Evolutionary conservation across 2,113 vertebrate species (phyloP).

Genomic region (Onychostoma macrolepis): DNA sequence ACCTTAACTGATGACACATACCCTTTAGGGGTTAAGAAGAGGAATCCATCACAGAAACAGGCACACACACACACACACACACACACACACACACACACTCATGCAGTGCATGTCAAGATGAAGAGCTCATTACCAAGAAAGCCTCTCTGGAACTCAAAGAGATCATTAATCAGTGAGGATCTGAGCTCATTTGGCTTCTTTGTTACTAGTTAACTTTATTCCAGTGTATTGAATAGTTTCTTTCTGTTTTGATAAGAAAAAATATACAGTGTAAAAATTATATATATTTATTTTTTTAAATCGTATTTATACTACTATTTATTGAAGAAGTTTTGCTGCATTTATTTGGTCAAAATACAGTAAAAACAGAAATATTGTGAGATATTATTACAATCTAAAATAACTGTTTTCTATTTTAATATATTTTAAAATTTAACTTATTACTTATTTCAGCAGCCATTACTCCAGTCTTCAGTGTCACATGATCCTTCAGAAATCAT

Average conservation of each 20-base stretch:
- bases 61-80: not conserved
- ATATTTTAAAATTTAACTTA: not conserved
- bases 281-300: not conserved
- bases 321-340: not conserved
- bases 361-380: not conserved
- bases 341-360: not conserved
- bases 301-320: not conserved
- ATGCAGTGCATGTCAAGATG: not conserved
- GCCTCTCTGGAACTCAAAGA: conserved; percentile 32
- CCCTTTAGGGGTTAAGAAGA: conserved; percentile 40
- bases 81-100: conserved; percentile 4
- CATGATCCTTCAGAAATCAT: not conserved
- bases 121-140: conserved; percentile 56
- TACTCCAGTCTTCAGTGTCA: not conserved
- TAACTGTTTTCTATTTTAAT: not conserved
- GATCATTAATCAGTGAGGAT: not conserved
- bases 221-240: not conserved
- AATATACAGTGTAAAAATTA: not conserved
- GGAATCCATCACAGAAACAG: conserved; percentile 48
- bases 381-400: not conserved
- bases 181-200: not conserved
- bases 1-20: conserved; percentile 33
- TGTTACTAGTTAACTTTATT: not conserved
- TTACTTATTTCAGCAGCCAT: not conserved
- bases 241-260: not conserved